These are phyloP conservation scores for Hylia prasina DNA, from an alignment of 2,113 vertebrate species.

Conservation along the genomic window DNA sequence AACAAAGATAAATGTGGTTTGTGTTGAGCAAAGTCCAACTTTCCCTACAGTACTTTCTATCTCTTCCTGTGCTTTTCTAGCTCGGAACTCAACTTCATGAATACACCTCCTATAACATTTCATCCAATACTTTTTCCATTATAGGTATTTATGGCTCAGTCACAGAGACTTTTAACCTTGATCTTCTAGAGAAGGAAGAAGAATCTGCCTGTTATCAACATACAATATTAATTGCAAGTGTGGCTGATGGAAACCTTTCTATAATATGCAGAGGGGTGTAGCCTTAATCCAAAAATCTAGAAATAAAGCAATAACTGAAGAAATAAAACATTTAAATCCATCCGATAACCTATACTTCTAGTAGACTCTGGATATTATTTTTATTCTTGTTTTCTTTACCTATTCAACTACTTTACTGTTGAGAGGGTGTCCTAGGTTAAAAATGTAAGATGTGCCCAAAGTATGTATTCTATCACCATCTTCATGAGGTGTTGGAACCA, in stretches of 20 bases:
- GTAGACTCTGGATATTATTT: not conserved
- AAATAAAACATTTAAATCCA: not conserved
- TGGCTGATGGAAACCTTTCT: not conserved
- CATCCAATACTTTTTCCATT: not conserved
- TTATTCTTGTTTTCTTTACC: not conserved
- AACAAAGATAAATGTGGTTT: not conserved
- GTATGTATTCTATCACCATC: no score
- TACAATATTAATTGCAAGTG: not conserved
- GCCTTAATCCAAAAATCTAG: not conserved
- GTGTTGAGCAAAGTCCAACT: not conserved
- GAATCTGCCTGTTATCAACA: not conserved
- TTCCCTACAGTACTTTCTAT: not conserved
- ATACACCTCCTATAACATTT: not conserved
- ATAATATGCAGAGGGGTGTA: accelerated
- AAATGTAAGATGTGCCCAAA: no score
- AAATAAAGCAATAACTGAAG: not conserved
- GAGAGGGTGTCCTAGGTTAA: no score
- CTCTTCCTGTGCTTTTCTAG: not conserved
- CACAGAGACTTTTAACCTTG: not conserved
- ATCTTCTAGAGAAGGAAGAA: not conserved
- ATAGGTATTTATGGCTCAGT: not conserved
- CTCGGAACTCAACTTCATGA: not conserved
- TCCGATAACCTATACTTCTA: not conserved
- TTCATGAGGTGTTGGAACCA: no score
- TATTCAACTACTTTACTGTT: not conserved